Conservation (phyloP, 1,140 invertebrate species). For the Dryas iulia region DNA sequence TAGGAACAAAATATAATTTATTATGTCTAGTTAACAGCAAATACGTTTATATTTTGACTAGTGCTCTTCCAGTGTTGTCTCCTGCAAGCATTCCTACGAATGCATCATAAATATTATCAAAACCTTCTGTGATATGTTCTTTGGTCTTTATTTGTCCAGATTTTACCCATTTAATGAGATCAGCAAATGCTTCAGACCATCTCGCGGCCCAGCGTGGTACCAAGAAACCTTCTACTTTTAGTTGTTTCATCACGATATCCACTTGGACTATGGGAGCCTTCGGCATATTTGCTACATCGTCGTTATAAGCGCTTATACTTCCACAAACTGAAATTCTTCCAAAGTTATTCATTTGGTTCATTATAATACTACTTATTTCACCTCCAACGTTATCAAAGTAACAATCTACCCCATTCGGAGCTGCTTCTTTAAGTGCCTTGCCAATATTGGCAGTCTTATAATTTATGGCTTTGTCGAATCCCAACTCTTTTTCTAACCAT, state of each 20-base stretch:
- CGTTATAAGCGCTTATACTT: conserved; percentile 41
- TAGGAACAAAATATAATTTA: neutral
- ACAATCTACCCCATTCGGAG: conserved; percentile 39
- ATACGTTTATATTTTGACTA: conserved; percentile 34
- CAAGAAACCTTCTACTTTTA: conserved; percentile 43
- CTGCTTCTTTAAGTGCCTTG: conserved; percentile 36
- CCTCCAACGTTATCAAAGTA: conserved; percentile 42
- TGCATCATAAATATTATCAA: conserved; percentile 39
- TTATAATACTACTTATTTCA: conserved; percentile 42
- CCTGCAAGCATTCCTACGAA: conserved; percentile 39
- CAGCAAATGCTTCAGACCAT: conserved; percentile 34
- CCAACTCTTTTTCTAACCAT: conserved; percentile 37
- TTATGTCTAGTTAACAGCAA: neutral
- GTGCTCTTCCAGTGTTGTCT: conserved; percentile 40
- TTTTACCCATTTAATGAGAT: conserved; percentile 36
- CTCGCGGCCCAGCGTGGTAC: conserved; percentile 26
- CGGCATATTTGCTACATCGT: conserved; percentile 18
- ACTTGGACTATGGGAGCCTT: conserved; percentile 34
- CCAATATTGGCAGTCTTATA: conserved; percentile 34
- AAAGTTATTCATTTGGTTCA: conserved; percentile 39
- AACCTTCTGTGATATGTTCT: conserved; percentile 39
- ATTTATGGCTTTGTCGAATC: conserved; percentile 39
- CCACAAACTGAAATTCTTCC: conserved; percentile 41
- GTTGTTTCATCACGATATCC: conserved; percentile 33
- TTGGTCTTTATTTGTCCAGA: conserved; percentile 34